Evolutionary conservation across 2,888 invertebrate genomes (phyloP).

Genomic region (Nemoura dubitans): DNA sequence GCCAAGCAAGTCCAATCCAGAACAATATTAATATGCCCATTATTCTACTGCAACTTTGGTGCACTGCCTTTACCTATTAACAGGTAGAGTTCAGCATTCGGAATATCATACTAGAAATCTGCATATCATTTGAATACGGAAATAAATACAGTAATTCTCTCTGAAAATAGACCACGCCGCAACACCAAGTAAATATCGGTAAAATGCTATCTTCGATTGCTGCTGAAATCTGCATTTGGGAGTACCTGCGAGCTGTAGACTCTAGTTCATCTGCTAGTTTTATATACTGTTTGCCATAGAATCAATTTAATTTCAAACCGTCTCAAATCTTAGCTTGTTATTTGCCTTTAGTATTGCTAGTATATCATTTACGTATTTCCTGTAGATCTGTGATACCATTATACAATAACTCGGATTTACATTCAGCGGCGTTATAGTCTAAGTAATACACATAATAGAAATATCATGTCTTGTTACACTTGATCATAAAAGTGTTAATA

Average conservation of each 20-base stretch:
- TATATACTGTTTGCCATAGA: no score
- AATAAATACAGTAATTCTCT: constrained; percentile 12
- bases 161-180: neutral
- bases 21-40: neutral
- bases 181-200: neutral
- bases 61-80: neutral
- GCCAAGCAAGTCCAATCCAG: neutral
- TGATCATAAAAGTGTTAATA: neutral
- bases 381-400: neutral
- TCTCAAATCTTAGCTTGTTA: neutral
- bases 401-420: neutral
- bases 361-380: neutral
- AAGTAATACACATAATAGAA: neutral
- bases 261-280: no score
- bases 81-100: neutral
- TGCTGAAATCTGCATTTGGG: no score
- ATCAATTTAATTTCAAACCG: no score
- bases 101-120: neutral
- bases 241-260: no score
- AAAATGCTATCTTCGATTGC: neutral
- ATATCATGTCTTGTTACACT: neutral
- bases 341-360: neutral
- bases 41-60: neutral
- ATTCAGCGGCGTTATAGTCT: neutral
- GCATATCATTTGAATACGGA: constrained; percentile 1